Evolutionary conservation across 2,113 vertebrate species (phyloP), one percentile per base, ranked within the genome.

Genomic region (Eurystomus gularis): DNA sequence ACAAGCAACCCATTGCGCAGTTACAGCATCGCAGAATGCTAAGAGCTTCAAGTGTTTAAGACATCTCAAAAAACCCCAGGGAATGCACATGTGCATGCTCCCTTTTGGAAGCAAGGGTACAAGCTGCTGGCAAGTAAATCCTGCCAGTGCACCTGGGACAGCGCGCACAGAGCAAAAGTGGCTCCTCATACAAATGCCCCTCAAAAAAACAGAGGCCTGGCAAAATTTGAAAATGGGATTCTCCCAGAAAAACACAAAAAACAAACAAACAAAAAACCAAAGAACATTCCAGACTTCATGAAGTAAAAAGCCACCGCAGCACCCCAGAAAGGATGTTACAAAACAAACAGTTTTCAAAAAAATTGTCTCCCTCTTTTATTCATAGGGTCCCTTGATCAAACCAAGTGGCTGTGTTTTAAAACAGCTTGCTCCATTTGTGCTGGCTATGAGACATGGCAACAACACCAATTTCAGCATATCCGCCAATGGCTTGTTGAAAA

Each of bases 111-210:
- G 9, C 12, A 81, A 65, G 4, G 44, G 31, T 7, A 20, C 37
- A 61, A 70, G 17, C 16, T 78, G 20, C 37, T 23, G 9, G 17
- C 31, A 82, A 54, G 17, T 52, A 10, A 82, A 58, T 80, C 37
- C 17, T 86, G 24, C 33, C 18, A 24, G 42, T 28, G 6, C 2
- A 16, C 35, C 28, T 0, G 2, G 23, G 8, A 42, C 10, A 37
- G 14, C 5, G 17, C 16, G 10, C 0, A 0, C 9, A 35, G 19
- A 31, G 18, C 13, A 52, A 39, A 87, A 48, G n/a, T 6, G 26
- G 19, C 13, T 49, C 8, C 19, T 71, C 8, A 1, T 18, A 42
- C 17, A 88, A 90, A 68, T 6, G 14, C 6, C 18, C 14, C 18
- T 25, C 28, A 17, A 86, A 86, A 64, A 82, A 39, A 8, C 0